phyloP scores from a whole-genome alignment of 2,797 vertebrate species.

The Emydoidea blandingii region DNA sequence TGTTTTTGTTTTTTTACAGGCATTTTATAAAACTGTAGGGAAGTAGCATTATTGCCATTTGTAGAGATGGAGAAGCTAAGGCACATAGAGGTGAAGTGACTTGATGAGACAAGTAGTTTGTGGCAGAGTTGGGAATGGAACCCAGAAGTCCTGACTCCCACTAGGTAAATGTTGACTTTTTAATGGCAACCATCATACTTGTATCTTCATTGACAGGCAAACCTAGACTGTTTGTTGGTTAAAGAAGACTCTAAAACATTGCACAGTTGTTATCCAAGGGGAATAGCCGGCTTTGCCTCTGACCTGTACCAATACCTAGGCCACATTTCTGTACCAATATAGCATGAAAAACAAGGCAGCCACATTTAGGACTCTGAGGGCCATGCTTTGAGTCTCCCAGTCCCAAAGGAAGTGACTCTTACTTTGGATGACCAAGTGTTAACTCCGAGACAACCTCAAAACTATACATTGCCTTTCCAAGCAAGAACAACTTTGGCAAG shows the following conservation, averaged over 20 bases:
- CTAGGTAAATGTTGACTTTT: background rate
- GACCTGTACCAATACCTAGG: background rate
- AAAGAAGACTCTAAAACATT: background rate
- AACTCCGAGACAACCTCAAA: slow-evolving; percentile 55
- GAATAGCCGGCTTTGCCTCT: background rate
- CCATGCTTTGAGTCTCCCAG: background rate
- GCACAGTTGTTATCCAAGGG: background rate
- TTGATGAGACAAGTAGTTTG: background rate
- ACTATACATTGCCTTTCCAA: slow-evolving; percentile 7
- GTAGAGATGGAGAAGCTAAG: background rate
- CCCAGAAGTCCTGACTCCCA: background rate
- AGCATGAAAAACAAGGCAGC: background rate
- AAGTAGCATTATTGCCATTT: background rate
- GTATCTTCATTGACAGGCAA: background rate
- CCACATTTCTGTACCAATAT: background rate
- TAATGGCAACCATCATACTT: rapidly evolving
- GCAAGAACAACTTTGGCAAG: slow-evolving; percentile 63
- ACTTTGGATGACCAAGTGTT: slow-evolving; percentile 43
- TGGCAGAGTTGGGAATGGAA: background rate
- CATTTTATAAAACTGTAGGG: rapidly evolving
- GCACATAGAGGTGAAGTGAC: background rate
- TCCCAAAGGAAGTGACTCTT: background rate
- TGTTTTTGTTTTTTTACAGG: background rate
- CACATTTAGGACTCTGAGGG: background rate
- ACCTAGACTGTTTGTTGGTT: background rate